phyloP scores from a whole-genome alignment of 1,140 invertebrate species.

The Papilio helenus region DNA sequence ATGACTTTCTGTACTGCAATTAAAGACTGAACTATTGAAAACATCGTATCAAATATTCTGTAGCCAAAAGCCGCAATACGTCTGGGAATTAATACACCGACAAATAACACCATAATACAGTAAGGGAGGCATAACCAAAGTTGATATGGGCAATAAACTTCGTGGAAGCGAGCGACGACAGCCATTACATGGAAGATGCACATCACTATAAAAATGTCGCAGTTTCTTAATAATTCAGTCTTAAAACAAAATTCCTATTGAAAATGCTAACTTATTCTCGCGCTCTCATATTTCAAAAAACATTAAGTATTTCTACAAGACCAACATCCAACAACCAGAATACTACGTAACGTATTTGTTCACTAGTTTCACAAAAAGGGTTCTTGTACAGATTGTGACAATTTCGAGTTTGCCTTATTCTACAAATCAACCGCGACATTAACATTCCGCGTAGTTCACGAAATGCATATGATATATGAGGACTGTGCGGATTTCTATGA shows the following conservation, averaged over 20 bases:
- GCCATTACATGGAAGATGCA: constrained; percentile 73
- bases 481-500: constrained; percentile 63
- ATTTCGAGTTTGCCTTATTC: constrained; percentile 39
- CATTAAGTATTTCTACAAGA: background rate
- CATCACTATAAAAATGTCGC: constrained; percentile 53
- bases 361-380: too few relatives aligned
- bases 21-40: background rate
- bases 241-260: constrained; percentile 33
- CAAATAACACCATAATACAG: constrained; percentile 60
- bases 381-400: background rate
- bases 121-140: constrained; percentile 60
- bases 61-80: constrained; percentile 44
- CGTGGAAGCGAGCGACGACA: constrained; percentile 63
- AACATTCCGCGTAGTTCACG: constrained; percentile 61
- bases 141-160: constrained; percentile 80
- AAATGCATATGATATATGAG: constrained; percentile 72
- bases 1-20: background rate
- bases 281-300: background rate
- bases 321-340: too few relatives aligned
- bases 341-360: too few relatives aligned
- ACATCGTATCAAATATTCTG: background rate
- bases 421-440: constrained; percentile 50
- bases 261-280: background rate
- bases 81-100: constrained; percentile 57
- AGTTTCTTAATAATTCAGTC: constrained; percentile 32